Base-by-base conservation (phyloP, 2,888 invertebrate species). In the Epinotia ramella region DNA sequence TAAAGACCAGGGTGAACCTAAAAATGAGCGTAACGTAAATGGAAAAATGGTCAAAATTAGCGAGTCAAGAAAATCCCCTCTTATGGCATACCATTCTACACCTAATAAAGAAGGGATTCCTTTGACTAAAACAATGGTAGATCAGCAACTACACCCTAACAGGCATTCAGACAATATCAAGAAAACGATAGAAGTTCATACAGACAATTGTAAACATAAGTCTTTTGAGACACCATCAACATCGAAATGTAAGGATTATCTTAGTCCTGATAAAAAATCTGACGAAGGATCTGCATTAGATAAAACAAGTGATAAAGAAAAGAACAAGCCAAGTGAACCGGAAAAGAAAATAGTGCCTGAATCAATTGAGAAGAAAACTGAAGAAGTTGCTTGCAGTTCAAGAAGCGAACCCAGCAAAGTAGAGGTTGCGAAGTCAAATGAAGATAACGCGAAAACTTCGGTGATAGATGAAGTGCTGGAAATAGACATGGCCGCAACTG, bases 101-200 rank as follows among this genome's bases (percentile, higher is more conserved):
- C 93, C 94, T 53, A 94, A 91, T 78, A 94, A 94, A 84, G 94
- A 94, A 80, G 90, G 91, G 24, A 91, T 90, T 78, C 94, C 94
- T 57, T 84, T 94, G 16, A 94, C 94, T 40, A 94, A 94, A 83
- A 93, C 89, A 2, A 94, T 93, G 94, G 93, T 94, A 4, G 90
- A 94, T 72, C 88, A 88, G 80, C 94, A 94, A 59, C 79, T 94
- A 72, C 92, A 94, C 77, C 92, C 94, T 12, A 93, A 83, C 74
- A 87, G 93, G 77, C 91, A 93, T 84, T 91, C 91, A 56, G 94
- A 94, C 79, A 93, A 91, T 84, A 84, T 89, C 7, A 94, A 93
- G 78, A 93, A 94, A 80, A 94, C 91, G 11, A 94, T 94, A 79
- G 94, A 94, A 85, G 92, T 94, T 18, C 91, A 92, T 73, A 94